Evolutionary conservation across 2,888 invertebrate genomes (phyloP), one percentile per base, ranked within the genome.

Genomic region (Scaptomyza tumidula): DNA sequence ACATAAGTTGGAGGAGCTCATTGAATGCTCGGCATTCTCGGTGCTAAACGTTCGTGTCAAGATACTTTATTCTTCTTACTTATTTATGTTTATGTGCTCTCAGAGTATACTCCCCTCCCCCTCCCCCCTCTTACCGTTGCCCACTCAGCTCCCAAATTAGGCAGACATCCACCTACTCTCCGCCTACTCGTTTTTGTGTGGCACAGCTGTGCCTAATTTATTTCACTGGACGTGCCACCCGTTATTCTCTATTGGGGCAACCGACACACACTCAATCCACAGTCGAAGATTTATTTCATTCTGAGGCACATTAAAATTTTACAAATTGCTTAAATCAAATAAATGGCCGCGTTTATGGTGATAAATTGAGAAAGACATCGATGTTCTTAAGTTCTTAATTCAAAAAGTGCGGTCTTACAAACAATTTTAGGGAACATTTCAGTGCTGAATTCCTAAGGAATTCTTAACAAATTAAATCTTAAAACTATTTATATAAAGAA

Each of bases 271-370:
- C 77, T 60, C 75, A 87, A 85, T 86, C 73, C 88, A 72, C 80
- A 83, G 88, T 73, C 60, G 65, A 53, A 86, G 86, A 82, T 82
- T 82, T 82, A 82, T 82, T 83, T 86, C 74, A 56, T 80, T 88
- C 71, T 76, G 88, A 70, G 83, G 88, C 70, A 82, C 88, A 84
- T 88, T 88, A 84, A 88, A 84, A 88, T 84, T 88, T 88, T 86
- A 84, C 83, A 84, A 84, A 84, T 84, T 84, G 88, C 88, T 72
- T 66, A 71, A 84, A 86, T 83, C 85, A 86, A 88, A 88, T 78
- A 83, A 88, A 83, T 83, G 56, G 84, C 86, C 66, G 84, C 86
- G 84, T 83, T 83, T 83, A 88, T 86, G 78, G 67, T 88, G 88
- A 88, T 86, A 86, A 88, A 83, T 83, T 77, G 78, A 58, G 57